Evolutionary conservation across 2,797 vertebrate species (phyloP), one percentile per base, ranked within the genome.

Genomic region (Gobio occitaniae): DNA sequence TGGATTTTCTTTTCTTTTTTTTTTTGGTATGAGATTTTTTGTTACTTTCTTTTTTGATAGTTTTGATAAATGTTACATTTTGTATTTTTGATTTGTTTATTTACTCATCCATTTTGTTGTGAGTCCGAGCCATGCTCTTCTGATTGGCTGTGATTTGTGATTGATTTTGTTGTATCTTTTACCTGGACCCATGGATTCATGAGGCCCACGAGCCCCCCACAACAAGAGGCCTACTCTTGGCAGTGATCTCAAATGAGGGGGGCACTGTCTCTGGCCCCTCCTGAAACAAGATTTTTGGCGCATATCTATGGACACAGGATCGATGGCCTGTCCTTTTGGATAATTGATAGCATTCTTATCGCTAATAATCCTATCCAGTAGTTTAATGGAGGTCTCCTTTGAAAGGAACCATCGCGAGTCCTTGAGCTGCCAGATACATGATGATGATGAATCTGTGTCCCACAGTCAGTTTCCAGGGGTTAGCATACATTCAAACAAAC

Each of bases 331-430:
- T 85, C 83, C 76, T 80, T 78, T 84, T 80, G 61, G 84, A 86
- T 84, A 78, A 88, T 84, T 78, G n/a, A 56, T 54, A 77, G 77
- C 68, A 69, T 87, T 61, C 50, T 66, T 19, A 81, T 82, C 63
- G 38, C 50, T 87, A 85, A 88, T 89, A 84, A 78, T 82, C 77
- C 85, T 82, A 74, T 76, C 66, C 70, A 69, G 38, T 44, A 15
- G 78, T 44, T 48, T 89, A 87, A 87, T 87, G 78, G 86, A 86
- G 82, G 83, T 83, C 69, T 89, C 77, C 52, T 83, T 68, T 76
- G 72, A 72, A 52, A 70, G 48, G 71, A 82, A 56, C 71, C 79
- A 68, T 72, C 21, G 47, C 47, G 12, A 83, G 81, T 66, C 38
- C 47, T 68, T 83, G 32, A 19, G 56, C 69, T 77, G 82, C 41